Evolutionary conservation across 2,888 invertebrate species (phyloP), one percentile per base, ranked within the genome.

Genomic region (Drepana falcataria): DNA sequence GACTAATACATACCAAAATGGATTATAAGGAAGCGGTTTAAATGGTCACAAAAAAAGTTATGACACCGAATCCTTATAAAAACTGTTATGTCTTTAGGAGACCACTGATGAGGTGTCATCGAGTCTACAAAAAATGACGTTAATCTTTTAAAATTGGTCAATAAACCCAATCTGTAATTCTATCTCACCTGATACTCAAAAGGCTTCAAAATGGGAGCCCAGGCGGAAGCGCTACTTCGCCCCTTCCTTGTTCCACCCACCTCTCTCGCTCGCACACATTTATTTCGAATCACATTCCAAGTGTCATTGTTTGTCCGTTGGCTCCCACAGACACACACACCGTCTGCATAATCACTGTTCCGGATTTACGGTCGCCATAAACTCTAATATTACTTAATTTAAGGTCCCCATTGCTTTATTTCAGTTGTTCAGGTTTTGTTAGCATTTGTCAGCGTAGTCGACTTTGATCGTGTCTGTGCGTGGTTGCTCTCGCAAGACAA

Each of bases 281-380:
- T 78, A 69, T 83, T 85, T 80, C 72, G 75, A 81, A 77, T 80
- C 77, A 73, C 87, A 89, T 89, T 89, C 89, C 89, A 71, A 76
- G 68, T 76, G 62, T 75, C 80, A 84, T 85, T 86, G 86, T 84
- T 81, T 69, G 78, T 65, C 58, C 57, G 53, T 48, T 66, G 71
- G 79, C 81, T 87, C 87, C 85, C 87, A 86, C 76, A 77, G 84
- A 75, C 79, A 79, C 80, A 79, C 80, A 86, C 75, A 81, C 66
- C 63, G 72, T 64, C 65, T 75, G 72, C 60, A 68, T 64, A 65
- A 71, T 63, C 61, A 55, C 61, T 64, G 64, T 59, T 59, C 55
- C 37, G 57, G 54, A 59, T 68, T 59, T 59, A 59, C 64, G 53
- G 53, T 56, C 48, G 55, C 61, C 58, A 59, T 71, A 59, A 65